Percentiles rank a stretch among this genome's conserved stretches.
These are phyloP conservation scores for Crenichthys baileyi DNA, from an alignment of 2,797 vertebrate species.

Conservation along the genomic window DNA sequence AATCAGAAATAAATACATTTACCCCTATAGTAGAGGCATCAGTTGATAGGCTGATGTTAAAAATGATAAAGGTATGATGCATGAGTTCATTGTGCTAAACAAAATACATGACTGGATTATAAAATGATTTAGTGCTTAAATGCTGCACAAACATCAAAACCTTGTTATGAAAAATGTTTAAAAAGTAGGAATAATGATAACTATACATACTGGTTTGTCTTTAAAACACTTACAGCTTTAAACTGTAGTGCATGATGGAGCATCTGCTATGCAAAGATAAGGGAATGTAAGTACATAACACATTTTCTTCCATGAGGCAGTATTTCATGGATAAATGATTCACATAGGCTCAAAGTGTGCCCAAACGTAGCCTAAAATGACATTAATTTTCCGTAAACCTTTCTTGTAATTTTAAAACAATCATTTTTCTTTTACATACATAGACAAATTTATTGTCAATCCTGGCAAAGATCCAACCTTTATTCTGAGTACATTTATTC, in stretches of 20 bases:
- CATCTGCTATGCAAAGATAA: slow-evolving; percentile 22
- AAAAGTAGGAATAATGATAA: neutral
- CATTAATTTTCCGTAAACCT: slow-evolving; percentile 7
- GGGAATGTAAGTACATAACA: slow-evolving; percentile 42
- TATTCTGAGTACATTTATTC: neutral
- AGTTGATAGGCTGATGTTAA: neutral
- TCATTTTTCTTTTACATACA: neutral
- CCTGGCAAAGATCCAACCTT: neutral
- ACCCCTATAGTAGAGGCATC: neutral
- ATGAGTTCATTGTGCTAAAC: neutral
- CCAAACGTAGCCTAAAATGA: slow-evolving; percentile 9
- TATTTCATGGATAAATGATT: slow-evolving; percentile 42
- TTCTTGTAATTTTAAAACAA: slow-evolving; percentile 6
- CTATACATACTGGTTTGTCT: neutral
- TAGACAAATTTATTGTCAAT: neutral
- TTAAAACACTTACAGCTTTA: slow-evolving; percentile 17
- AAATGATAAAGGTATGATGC: neutral
- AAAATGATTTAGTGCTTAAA: neutral
- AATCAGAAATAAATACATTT: neutral
- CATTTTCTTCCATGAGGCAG: slow-evolving; percentile 18
- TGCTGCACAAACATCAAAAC: neutral
- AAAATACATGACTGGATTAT: neutral
- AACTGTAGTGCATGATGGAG: slow-evolving; percentile 5
- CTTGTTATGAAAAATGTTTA: no score
- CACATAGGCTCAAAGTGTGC: slow-evolving; percentile 27